Evolutionary conservation across 2,888 invertebrate species (phyloP).

Genomic region (Drosophila kokeensis): DNA sequence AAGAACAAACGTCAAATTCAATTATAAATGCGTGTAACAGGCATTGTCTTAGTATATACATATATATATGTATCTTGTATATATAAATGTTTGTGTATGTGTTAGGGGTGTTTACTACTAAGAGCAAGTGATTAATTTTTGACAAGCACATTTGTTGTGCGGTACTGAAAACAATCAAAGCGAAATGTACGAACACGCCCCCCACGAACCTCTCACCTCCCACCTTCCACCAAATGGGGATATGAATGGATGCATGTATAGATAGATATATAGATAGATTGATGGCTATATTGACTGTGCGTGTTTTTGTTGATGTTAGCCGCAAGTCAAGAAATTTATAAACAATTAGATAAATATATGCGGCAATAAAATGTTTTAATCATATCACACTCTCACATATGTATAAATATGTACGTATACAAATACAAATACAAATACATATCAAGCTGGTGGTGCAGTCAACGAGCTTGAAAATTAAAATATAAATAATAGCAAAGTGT

Average conservation of each 20-base stretch:
- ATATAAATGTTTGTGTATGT: constrained; percentile 33
- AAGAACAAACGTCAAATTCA: constrained; percentile 77
- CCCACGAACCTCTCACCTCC: not conserved
- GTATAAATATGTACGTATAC: not conserved
- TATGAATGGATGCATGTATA: not conserved
- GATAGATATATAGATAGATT: not conserved
- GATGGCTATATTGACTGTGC: constrained; percentile 23
- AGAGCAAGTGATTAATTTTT: constrained; percentile 82
- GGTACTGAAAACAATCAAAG: constrained; percentile 78
- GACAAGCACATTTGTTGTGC: constrained; percentile 78
- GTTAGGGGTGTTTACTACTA: constrained; percentile 48
- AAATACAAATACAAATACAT: not conserved
- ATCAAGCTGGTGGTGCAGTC: constrained; percentile 29
- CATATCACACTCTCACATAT: not conserved
- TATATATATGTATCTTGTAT: constrained; percentile 16
- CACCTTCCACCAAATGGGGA: not conserved
- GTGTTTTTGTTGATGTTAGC: constrained; percentile 23
- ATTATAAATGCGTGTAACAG: constrained; percentile 79
- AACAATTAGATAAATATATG: constrained; percentile 54
- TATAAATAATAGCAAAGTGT: constrained; percentile 21
- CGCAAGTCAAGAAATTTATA: constrained; percentile 61
- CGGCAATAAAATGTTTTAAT: constrained; percentile 37
- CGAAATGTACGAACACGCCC: constrained; percentile 63
- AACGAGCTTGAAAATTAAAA: constrained; percentile 40
- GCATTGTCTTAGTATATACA: constrained; percentile 33